Conservation (phyloP, 2,113 vertebrate species). For the Mellivora capensis region DNA sequence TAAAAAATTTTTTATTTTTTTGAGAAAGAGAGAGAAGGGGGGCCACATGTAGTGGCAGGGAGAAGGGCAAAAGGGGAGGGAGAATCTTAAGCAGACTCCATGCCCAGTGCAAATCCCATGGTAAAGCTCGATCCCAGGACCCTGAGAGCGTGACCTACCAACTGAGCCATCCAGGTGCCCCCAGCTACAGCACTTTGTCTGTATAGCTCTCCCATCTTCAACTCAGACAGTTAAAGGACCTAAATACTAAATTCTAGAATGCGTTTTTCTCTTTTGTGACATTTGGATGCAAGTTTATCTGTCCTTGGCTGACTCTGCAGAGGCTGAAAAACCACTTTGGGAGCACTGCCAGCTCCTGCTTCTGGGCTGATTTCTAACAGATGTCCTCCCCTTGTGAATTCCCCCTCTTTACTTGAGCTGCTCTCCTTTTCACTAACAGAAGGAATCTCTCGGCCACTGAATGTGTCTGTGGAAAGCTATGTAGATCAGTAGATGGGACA, state of each 20-base stretch:
- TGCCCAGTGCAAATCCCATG: neutral
- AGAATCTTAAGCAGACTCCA: neutral
- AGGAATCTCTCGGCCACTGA: neutral
- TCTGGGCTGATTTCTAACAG: neutral
- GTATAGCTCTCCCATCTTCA: neutral
- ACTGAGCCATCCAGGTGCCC: neutral
- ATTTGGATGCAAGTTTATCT: neutral
- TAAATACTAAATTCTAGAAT: neutral
- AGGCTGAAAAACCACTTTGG: neutral
- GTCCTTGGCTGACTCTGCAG: neutral
- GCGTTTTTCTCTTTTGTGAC: neutral
- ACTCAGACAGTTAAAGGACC: neutral
- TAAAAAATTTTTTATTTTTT: neutral
- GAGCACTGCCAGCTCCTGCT: neutral
- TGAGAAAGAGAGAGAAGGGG: neutral
- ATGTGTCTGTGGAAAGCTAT: neutral
- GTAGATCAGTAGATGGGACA: neutral
- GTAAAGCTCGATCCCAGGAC: neutral
- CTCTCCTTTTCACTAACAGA: neutral
- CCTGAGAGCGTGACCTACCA: neutral
- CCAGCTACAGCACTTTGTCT: neutral
- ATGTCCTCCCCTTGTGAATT: neutral
- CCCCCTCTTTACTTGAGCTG: neutral
- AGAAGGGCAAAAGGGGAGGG: neutral
- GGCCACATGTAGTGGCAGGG: neutral